phyloP scores from a whole-genome alignment of 2,113 vertebrate species.

The Hydrochoerus hydrochaeris region DNA sequence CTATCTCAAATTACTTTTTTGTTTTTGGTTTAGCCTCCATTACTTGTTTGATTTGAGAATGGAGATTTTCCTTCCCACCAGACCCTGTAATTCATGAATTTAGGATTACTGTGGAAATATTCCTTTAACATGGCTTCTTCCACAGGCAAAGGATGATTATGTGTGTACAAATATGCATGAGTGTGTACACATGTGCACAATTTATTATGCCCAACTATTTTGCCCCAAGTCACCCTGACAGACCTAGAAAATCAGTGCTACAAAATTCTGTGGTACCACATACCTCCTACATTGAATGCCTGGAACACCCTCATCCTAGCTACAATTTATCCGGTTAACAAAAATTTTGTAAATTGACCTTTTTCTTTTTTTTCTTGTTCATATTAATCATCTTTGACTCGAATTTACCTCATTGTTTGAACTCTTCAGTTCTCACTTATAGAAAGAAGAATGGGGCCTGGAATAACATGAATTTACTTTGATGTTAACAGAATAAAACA shows the following conservation, averaged over 20 bases:
- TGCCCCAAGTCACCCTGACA: background rate
- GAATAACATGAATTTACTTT: background rate
- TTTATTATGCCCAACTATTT: background rate
- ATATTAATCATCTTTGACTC: background rate
- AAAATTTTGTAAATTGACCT: background rate
- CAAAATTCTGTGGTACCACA: background rate
- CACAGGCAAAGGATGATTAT: background rate
- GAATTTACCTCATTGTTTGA: background rate
- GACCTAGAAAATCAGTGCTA: background rate
- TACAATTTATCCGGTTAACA: background rate
- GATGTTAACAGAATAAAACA: background rate
- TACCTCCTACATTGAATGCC: background rate
- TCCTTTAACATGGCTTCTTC: background rate
- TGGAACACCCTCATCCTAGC: background rate
- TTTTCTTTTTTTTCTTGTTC: background rate
- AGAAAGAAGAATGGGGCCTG: background rate
- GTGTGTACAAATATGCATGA: background rate
- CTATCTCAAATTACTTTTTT: background rate
- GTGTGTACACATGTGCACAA: background rate
- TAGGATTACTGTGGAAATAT: background rate
- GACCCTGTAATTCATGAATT: background rate
- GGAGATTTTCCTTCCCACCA: background rate
- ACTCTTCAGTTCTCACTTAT: background rate
- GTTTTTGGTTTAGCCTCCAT: background rate
- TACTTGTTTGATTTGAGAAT: background rate